Evolutionary conservation across 30 jellyfish, hydroid and myxozoan species (phyloP).

Genomic region (Pseudorhiza aurosa): DNA sequence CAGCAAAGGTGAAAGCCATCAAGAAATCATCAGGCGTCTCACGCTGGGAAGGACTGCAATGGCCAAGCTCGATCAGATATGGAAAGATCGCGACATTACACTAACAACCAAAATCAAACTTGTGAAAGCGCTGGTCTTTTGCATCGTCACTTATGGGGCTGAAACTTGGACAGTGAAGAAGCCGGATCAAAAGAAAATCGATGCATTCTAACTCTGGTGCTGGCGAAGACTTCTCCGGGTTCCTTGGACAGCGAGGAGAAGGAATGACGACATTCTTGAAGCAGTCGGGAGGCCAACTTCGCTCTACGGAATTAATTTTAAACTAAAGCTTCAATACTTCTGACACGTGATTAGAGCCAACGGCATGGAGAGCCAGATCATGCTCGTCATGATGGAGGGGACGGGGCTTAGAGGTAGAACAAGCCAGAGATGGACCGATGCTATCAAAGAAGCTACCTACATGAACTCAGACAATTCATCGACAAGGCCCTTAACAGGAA

Average conservation of each 20-base stretch:
- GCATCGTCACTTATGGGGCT: constrained; percentile 2
- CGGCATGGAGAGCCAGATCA: too few species aligned
- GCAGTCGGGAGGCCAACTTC: constrained; percentile 16
- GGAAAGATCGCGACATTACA: neutral
- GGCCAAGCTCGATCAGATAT: neutral
- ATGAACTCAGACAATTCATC: too few species aligned
- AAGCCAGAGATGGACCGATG: too few species aligned
- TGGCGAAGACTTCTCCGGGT: neutral
- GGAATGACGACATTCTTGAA: neutral
- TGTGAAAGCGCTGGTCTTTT: neutral
- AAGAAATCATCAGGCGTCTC: neutral
- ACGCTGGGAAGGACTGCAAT: constrained; percentile 3
- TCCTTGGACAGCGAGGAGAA: constrained; percentile 1
- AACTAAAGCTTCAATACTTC: too few species aligned
- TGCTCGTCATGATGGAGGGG: too few species aligned
- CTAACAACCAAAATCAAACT: neutral
- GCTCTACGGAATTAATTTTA: too few species aligned
- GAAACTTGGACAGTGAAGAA: constrained; percentile 4
- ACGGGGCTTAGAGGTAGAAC: too few species aligned
- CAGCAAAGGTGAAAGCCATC: constrained; percentile 13
- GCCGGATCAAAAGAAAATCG: neutral
- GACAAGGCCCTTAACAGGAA: too few species aligned
- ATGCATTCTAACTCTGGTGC: neutral
- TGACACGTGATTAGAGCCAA: too few species aligned
- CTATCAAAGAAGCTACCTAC: too few species aligned